Percentiles rank a stretch among this genome's conserved stretches.
Evolutionary conservation across 2,797 vertebrate genomes (phyloP).

Genomic region (Philypnodon macrostomus): DNA sequence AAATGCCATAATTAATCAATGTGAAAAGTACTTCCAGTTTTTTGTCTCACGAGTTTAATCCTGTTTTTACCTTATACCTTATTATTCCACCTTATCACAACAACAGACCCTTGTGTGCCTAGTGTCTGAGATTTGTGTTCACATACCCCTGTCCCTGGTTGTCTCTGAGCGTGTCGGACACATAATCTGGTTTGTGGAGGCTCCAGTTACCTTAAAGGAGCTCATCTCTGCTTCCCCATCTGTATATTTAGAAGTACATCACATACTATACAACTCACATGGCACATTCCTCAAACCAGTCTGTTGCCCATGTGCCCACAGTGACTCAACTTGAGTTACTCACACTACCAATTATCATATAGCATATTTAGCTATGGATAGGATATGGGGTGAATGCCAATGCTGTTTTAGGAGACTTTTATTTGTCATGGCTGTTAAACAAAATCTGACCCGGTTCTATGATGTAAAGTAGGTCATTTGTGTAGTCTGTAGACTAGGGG

Average conservation of each 20-base stretch:
- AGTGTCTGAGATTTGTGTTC: conserved; percentile 2
- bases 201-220: conserved; percentile 69
- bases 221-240: conserved; percentile 65
- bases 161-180: conserved; percentile 43
- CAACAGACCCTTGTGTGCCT: not conserved
- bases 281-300: conserved; percentile 65
- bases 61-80: too few relatives aligned
- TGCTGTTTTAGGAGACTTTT: not conserved
- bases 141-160: conserved; percentile 19
- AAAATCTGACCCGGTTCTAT: too few relatives aligned
- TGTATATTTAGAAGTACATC: conserved; percentile 76
- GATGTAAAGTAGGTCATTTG: too few relatives aligned
- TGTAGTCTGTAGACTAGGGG: too few relatives aligned
- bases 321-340: conserved; percentile 36
- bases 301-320: conserved; percentile 47
- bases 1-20: too few relatives aligned
- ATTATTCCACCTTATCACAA: too few relatives aligned
- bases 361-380: conserved; percentile 13
- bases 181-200: conserved; percentile 51
- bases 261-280: conserved; percentile 64
- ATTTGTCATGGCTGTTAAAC: too few relatives aligned
- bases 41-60: too few relatives aligned
- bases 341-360: conserved; percentile 31
- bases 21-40: too few relatives aligned
- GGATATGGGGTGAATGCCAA: conserved; percentile 9